A percentile compares a stretch with the other conserved stretches of the same genome.
Evolutionary conservation across 2,888 invertebrate genomes (phyloP).

Genomic region (Aleiodes testaceus): DNA sequence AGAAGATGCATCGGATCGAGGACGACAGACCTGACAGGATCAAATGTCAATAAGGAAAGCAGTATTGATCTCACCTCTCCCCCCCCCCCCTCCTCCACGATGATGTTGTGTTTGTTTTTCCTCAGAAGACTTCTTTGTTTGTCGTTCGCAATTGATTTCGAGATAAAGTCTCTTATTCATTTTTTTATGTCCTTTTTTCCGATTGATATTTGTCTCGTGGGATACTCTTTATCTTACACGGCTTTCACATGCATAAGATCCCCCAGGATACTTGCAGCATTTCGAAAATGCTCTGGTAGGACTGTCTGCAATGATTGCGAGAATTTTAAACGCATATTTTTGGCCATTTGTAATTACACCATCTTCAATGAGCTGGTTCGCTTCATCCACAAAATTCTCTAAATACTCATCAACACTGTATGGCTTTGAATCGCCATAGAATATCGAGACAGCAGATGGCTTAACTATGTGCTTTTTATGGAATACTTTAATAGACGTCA

Average conservation of each 20-base stretch:
- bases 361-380: constrained; percentile 33
- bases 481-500: constrained; percentile 32
- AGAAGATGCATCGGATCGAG: neutral
- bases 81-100: too few relatives aligned
- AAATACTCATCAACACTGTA: constrained; percentile 36
- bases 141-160: constrained; percentile 43
- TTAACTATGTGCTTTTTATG: neutral
- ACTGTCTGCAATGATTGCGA: constrained; percentile 45
- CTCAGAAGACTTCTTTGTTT: constrained; percentile 44
- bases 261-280: constrained; percentile 43
- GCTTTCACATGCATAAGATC: constrained; percentile 49
- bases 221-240: constrained; percentile 39
- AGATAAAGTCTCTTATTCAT: constrained; percentile 45
- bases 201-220: constrained; percentile 42
- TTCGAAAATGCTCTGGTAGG: constrained; percentile 47
- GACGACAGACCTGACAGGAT: neutral
- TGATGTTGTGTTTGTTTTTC: constrained; percentile 48
- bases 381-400: constrained; percentile 46
- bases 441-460: constrained; percentile 28
- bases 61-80: constrained; percentile 8
- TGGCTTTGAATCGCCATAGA: constrained; percentile 43
- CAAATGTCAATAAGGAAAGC: neutral
- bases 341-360: constrained; percentile 39
- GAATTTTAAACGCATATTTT: constrained; percentile 42
- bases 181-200: too few relatives aligned